Base-by-base conservation (phyloP, 2,797 vertebrate genomes). In the Rhynchotus rufescens region DNA sequence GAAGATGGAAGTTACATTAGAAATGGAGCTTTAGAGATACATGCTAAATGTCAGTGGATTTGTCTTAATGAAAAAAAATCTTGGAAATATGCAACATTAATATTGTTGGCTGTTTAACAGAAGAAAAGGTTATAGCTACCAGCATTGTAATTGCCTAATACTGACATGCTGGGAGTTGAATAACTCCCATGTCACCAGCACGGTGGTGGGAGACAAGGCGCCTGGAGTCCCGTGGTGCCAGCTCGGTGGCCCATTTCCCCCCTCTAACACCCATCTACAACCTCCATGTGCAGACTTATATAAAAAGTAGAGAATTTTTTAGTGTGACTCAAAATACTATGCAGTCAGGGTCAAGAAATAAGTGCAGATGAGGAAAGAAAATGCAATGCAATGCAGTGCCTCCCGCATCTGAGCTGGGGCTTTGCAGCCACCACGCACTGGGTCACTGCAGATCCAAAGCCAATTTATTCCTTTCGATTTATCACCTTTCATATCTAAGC, bases 361-460 rank as follows among this genome's bases (percentile, higher is more conserved):
- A 85, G 77, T 45, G 42, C 60, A 93, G 57, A 64, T 47, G 54
- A 92, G 89, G 77, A 66, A 69, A 88, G 4, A 17, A 13, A 56
- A 36, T 36, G 36, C 36, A 36, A 52, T 62, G 80, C 76, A 45
- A 34, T 36, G 20, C 49, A 68, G 82, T 77, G 61, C 32, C 51
- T 92, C 89, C 47, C 59, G 45, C 72, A 68, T 78, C 92, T 75
- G 77, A 69, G 47, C 59, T 4, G 51, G 64, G 52, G 19, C 28
- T 92, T 91, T 91, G 82, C 32, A 88, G 57, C 47, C 52, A 34
- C 21, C 83, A 5, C 82, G 86, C 69, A 83, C 44, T 85, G 69
- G 77, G 77, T 92, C 80, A 74, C 82, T 88, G 80, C 78, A 84
- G 67, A 94, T 59, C 59, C 95, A 89, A 93, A 83, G 87, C 32